These are phyloP conservation scores for Bergia sp. DNA, from an alignment of 92 coral and sea anemone genomes.

Conservation along the genomic window DNA sequence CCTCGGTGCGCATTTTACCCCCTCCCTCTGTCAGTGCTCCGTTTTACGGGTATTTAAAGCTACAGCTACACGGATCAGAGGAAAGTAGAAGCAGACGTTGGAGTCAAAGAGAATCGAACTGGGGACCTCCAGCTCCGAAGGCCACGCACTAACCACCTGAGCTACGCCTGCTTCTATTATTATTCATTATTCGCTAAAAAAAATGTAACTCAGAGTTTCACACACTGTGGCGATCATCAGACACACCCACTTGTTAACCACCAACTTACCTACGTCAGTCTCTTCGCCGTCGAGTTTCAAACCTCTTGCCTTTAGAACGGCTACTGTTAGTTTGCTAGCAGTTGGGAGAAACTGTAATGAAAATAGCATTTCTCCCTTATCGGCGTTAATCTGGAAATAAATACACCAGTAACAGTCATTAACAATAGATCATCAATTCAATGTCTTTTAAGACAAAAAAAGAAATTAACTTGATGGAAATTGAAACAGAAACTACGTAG, in stretches of 20 bases:
- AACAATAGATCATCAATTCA: neutral
- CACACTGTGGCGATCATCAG: neutral
- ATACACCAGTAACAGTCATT: neutral
- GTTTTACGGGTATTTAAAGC: too few relatives aligned
- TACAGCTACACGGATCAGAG: too few relatives aligned
- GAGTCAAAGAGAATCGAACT: too few relatives aligned
- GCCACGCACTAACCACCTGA: too few relatives aligned
- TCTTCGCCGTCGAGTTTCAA: conserved; percentile 72
- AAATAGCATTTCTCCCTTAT: conserved; percentile 87
- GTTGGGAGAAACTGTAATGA: conserved; percentile 93
- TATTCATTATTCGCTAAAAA: too few relatives aligned
- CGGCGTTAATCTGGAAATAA: conserved; percentile 48
- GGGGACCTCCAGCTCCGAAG: too few relatives aligned
- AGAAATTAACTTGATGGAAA: too few relatives aligned
- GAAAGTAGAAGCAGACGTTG: too few relatives aligned
- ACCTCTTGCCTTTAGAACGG: conserved; percentile 77
- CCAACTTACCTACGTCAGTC: conserved; percentile 70
- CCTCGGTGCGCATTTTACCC: too few relatives aligned
- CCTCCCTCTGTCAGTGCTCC: too few relatives aligned
- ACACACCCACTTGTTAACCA: neutral
- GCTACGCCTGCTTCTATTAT: too few relatives aligned
- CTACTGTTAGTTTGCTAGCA: conserved; percentile 76
- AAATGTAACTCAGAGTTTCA: neutral
- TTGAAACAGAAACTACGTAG: neutral
- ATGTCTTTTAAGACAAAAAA: too few relatives aligned